Evolutionary conservation across 2,797 vertebrate genomes (phyloP).

Genomic region (Danio kyathit): DNA sequence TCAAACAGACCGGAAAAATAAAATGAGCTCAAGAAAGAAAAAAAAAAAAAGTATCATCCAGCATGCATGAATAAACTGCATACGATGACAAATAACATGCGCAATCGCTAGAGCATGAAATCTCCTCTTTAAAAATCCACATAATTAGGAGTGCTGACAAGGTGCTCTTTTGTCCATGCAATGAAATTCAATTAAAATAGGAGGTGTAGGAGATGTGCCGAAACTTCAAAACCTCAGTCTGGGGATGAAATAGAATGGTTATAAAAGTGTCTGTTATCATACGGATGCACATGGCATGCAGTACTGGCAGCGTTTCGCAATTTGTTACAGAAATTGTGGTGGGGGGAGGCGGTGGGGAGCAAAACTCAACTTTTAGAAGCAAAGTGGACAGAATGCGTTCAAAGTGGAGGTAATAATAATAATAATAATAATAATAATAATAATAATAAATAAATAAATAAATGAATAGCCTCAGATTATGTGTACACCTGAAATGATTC

Average conservation of each 20-base stretch:
- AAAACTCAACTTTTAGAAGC: conserved; percentile 30
- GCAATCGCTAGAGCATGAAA: not conserved
- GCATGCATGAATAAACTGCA: conserved; percentile 15
- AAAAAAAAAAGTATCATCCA: not conserved
- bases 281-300: conserved; percentile 52
- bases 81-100: conserved; percentile 9
- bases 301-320: conserved; percentile 52
- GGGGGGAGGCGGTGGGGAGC: conserved; percentile 25
- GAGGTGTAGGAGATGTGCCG: conserved; percentile 41
- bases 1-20: conserved; percentile 2
- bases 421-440: not conserved
- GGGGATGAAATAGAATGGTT: conserved; percentile 57
- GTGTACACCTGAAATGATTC: conserved; percentile 2
- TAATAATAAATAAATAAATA: not conserved
- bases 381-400: conserved; percentile 34
- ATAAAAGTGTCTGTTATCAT: conserved; percentile 62
- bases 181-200: conserved; percentile 60
- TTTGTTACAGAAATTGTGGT: conserved; percentile 58
- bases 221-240: conserved; percentile 46
- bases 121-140: conserved; percentile 32
- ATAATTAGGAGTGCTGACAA: conserved; percentile 55
- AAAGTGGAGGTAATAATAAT: not conserved
- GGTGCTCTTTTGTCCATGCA: conserved; percentile 40
- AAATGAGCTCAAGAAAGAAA: not conserved
- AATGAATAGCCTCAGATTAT: conserved; percentile 21